These are phyloP conservation scores for Agrotis clavis DNA, from an alignment of 2,888 invertebrate species.

Conservation along the genomic window DNA sequence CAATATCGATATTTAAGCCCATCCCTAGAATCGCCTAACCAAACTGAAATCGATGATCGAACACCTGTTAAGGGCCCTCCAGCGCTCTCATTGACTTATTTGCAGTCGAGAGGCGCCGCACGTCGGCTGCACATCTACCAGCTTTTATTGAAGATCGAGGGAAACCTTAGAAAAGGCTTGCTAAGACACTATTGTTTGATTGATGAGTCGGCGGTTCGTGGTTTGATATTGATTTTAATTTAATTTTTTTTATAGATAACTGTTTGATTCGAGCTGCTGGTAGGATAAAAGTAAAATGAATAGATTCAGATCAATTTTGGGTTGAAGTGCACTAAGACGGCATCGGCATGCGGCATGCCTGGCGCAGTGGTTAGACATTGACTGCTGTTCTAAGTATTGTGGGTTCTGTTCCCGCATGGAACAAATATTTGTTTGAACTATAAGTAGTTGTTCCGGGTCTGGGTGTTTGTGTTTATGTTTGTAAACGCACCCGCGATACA, in stretches of 20 bases:
- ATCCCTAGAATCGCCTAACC: slow-evolving; percentile 69
- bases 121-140: slow-evolving; percentile 64
- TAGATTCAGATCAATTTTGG: too few species aligned
- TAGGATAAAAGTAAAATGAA: too few species aligned
- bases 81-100: slow-evolving; percentile 73
- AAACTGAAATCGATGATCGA: slow-evolving; percentile 78
- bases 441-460: too few species aligned
- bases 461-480: too few species aligned
- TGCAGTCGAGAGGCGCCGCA: slow-evolving; percentile 65
- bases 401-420: too few species aligned
- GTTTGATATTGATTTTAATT: slow-evolving; percentile 41
- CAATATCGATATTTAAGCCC: slow-evolving; percentile 61
- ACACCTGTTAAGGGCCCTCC: slow-evolving; percentile 83
- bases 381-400: too few species aligned
- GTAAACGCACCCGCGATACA: too few species aligned
- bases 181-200: slow-evolving; percentile 48
- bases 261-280: background rate
- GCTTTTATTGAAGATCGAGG: slow-evolving; percentile 62
- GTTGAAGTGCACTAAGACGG: too few species aligned
- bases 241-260: slow-evolving; percentile 11
- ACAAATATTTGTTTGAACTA: too few species aligned
- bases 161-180: slow-evolving; percentile 32
- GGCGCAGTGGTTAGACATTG: too few species aligned
- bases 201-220: slow-evolving; percentile 46
- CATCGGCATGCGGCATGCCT: too few species aligned